These are phyloP conservation scores for Diorhabda elongata DNA, from an alignment of 1,140 invertebrate genomes.

Conservation along the genomic window DNA sequence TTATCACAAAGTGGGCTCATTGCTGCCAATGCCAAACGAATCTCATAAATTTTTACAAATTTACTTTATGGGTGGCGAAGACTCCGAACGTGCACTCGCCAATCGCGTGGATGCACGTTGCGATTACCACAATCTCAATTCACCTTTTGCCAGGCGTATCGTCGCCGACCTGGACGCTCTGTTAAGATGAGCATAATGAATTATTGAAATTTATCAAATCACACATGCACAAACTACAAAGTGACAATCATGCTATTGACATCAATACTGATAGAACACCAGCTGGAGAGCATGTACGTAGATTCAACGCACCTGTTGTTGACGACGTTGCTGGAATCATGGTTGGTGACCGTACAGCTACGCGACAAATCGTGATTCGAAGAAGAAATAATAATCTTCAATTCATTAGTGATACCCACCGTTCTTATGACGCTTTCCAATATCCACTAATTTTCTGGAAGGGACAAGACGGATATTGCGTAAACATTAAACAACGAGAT, in stretches of 20 bases:
- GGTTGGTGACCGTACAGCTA: constrained; percentile 30
- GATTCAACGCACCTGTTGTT: constrained; percentile 38
- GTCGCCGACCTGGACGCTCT: constrained; percentile 21
- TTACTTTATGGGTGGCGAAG: constrained; percentile 42
- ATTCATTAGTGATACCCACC: constrained; percentile 47
- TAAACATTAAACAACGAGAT: constrained; percentile 45
- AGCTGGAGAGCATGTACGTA: constrained; percentile 35
- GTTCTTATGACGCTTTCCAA: constrained; percentile 50
- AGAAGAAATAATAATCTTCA: constrained; percentile 39
- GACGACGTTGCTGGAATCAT: constrained; percentile 36
- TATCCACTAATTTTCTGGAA: constrained; percentile 52
- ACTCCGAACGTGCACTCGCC: constrained; percentile 16
- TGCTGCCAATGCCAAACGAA: no score
- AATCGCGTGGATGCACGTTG: constrained; percentile 20
- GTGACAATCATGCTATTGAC: constrained; percentile 14
- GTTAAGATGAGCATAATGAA: constrained; percentile 28
- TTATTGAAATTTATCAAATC: constrained; percentile 25
- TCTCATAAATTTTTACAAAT: no score
- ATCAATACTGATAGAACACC: constrained; percentile 15
- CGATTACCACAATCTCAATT: constrained; percentile 21
- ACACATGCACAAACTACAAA: constrained; percentile 25
- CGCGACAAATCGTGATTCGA: constrained; percentile 34
- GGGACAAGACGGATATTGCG: constrained; percentile 50
- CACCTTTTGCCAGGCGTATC: constrained; percentile 27
- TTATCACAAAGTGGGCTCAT: no score